Percentiles rank a stretch among this genome's conserved stretches.
phyloP scores from a whole-genome alignment of 2,113 vertebrate species.

The Mesoclemmys tuberculata region DNA sequence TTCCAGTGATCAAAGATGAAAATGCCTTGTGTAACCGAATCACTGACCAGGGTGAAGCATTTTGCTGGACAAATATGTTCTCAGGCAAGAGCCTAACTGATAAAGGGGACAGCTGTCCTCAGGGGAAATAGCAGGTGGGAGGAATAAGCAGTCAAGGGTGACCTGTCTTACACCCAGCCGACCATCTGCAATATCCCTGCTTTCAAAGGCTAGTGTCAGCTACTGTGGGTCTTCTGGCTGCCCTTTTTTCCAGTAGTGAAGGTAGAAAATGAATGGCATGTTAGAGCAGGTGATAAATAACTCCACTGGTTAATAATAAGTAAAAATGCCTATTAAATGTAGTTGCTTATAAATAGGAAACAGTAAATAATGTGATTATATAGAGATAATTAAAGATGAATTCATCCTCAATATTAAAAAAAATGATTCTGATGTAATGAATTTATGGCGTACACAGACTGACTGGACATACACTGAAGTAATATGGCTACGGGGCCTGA shows the following conservation, averaged over 20 bases:
- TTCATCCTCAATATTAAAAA: not conserved
- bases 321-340: not conserved
- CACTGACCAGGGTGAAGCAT: constrained; percentile 45
- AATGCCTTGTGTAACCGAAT: constrained; percentile 58
- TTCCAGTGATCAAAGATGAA: constrained; percentile 64
- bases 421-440: not conserved
- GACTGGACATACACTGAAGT: not conserved
- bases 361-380: not conserved
- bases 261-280: not conserved
- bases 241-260: constrained; percentile 14
- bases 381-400: not conserved
- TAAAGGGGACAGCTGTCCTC: constrained; percentile 64
- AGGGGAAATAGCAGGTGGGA: not conserved
- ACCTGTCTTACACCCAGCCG: constrained; percentile 37
- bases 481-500: not conserved
- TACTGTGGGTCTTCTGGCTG: not conserved
- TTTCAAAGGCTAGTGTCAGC: constrained; percentile 49
- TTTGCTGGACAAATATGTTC: constrained; percentile 65
- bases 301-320: not conserved
- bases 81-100: constrained; percentile 59
- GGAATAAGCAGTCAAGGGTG: constrained; percentile 44
- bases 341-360: not conserved
- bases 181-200: not conserved
- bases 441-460: not conserved
- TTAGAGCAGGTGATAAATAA: not conserved